These are phyloP conservation scores for Agonopterix arenella DNA, from an alignment of 2,888 invertebrate species.

Conservation along the genomic window DNA sequence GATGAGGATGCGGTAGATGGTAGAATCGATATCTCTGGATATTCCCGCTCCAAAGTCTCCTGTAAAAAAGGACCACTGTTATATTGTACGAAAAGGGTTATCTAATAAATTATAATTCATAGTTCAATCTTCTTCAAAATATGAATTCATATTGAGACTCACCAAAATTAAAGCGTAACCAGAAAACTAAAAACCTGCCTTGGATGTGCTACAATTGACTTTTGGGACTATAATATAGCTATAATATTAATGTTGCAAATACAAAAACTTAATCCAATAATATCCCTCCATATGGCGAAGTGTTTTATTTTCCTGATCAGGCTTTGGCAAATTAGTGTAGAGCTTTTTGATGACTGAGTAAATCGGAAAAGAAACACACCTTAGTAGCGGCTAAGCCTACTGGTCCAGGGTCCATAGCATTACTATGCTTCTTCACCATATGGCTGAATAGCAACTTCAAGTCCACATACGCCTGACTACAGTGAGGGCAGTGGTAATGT, in stretches of 20 bases:
- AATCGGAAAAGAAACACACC: constrained; percentile 30
- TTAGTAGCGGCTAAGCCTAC: constrained; percentile 70
- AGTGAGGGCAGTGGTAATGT: constrained; percentile 68
- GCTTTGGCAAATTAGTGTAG: not conserved
- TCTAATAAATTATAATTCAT: too few relatives aligned
- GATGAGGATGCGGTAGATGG: constrained; percentile 70
- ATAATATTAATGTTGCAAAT: too few relatives aligned
- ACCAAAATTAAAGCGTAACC: too few relatives aligned
- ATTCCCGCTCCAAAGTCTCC: constrained; percentile 73
- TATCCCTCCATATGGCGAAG: too few relatives aligned
- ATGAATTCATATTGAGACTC: too few relatives aligned
- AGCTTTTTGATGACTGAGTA: constrained; percentile 1
- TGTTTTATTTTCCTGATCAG: too few relatives aligned
- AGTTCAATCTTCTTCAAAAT: too few relatives aligned
- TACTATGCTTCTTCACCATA: constrained; percentile 69
- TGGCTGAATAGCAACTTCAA: constrained; percentile 64
- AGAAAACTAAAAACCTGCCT: too few relatives aligned
- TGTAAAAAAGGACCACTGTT: constrained; percentile 28
- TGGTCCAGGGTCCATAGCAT: constrained; percentile 54
- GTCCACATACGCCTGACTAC: constrained; percentile 67
- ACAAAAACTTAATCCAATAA: too few relatives aligned
- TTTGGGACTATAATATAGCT: too few relatives aligned
- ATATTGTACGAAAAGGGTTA: not conserved
- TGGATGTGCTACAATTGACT: too few relatives aligned
- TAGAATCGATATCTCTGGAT: constrained; percentile 71